Evolutionary conservation across 2,888 invertebrate species (phyloP).

Genomic region (Heterodera filipjevi): DNA sequence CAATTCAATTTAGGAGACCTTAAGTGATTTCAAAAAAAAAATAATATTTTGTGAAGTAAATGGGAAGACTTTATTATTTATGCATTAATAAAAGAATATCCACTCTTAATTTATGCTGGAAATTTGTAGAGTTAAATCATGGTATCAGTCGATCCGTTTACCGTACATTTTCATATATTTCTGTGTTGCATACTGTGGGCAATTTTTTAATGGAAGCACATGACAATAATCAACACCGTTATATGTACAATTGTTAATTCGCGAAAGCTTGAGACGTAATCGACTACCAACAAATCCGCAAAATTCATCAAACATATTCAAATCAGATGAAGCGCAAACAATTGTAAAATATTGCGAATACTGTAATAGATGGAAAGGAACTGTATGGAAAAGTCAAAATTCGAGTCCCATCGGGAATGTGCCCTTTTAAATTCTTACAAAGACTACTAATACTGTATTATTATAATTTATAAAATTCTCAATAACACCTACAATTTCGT

Average conservation of each 20-base stretch:
- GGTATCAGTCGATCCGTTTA: background rate
- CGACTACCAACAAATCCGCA: background rate
- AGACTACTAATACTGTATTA: too few species aligned
- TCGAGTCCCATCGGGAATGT: too few species aligned
- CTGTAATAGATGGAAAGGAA: background rate
- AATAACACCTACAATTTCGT: background rate
- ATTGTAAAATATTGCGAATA: background rate
- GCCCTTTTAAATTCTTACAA: too few species aligned
- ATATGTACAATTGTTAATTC: background rate
- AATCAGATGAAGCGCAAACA: background rate
- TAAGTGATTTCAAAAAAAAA: too few species aligned
- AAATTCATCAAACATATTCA: background rate
- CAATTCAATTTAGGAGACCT: background rate
- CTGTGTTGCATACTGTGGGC: background rate
- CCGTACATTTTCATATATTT: conserved; percentile 1
- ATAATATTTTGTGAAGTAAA: background rate
- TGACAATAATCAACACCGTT: background rate
- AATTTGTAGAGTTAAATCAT: background rate
- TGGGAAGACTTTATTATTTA: background rate
- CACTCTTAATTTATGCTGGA: background rate
- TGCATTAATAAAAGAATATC: background rate
- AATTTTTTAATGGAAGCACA: background rate
- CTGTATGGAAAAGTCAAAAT: too few species aligned
- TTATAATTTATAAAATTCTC: too few species aligned
- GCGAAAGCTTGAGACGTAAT: background rate